These are phyloP conservation scores for Choloepus hoffmanni DNA, from an alignment of 2,113 vertebrate species.

Conservation along the genomic window DNA sequence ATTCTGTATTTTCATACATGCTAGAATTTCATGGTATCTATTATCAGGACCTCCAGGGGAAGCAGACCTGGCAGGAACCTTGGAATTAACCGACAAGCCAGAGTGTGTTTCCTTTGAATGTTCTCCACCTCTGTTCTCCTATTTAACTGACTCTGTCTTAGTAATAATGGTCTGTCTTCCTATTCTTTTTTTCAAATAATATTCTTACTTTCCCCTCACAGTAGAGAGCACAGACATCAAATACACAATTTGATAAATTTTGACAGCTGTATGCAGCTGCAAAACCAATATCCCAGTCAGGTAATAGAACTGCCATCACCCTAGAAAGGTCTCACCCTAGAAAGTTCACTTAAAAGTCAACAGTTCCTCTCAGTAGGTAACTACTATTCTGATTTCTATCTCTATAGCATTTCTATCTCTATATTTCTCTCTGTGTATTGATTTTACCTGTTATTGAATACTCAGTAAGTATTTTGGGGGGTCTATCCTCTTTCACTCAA, in stretches of 20 bases:
- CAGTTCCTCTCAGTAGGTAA: not conserved
- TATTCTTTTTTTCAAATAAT: not conserved
- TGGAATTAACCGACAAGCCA: not conserved
- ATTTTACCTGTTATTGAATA: not conserved
- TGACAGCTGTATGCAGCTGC: not conserved
- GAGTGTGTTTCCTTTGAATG: not conserved
- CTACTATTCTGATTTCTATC: not conserved
- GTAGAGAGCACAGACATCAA: not conserved
- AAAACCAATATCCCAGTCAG: not conserved
- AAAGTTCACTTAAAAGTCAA: not conserved
- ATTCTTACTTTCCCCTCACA: not conserved
- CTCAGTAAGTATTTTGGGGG: not conserved
- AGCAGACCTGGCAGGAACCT: not conserved
- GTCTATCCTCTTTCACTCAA: not conserved
- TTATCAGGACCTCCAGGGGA: not conserved
- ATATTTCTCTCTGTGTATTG: not conserved
- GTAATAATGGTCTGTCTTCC: not conserved
- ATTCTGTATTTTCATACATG: not conserved
- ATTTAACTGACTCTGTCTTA: not conserved
- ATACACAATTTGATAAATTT: not conserved
- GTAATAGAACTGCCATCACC: not conserved
- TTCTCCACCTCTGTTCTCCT: not conserved
- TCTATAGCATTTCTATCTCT: not conserved
- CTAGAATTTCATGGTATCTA: not conserved
- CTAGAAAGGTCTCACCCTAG: not conserved